phyloP scores from a whole-genome alignment of 1,140 invertebrate species.

The Pentalonia nigronervosa region DNA sequence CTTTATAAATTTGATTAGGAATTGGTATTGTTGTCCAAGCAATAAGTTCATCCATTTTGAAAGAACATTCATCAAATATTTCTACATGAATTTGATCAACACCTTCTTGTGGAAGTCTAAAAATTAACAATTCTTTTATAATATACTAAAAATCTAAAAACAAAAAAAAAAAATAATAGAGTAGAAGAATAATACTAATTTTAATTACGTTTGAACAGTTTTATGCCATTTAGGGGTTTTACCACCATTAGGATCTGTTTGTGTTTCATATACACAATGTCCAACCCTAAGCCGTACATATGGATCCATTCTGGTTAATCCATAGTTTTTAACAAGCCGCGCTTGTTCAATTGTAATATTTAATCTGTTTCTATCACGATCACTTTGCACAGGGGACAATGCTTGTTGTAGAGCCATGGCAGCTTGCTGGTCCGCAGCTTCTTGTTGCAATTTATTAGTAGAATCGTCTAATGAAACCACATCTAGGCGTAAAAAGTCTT shows the following conservation, averaged over 20 bases:
- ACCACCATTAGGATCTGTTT: conserved; percentile 92
- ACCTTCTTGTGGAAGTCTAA: conserved; percentile 83
- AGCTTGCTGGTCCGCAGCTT: conserved; percentile 80
- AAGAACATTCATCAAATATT: conserved; percentile 96
- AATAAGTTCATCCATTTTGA: conserved; percentile 93
- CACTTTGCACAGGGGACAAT: conserved; percentile 66
- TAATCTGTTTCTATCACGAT: conserved; percentile 76
- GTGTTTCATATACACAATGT: conserved; percentile 93
- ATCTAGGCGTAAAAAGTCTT: conserved; percentile 79
- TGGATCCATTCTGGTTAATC: conserved; percentile 94
- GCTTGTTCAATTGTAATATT: conserved; percentile 86
- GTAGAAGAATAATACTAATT: not conserved
- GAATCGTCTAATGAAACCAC: conserved; percentile 62
- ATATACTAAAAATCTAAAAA: not conserved
- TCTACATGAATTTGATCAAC: conserved; percentile 89
- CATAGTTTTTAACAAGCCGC: conserved; percentile 95
- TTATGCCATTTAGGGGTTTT: conserved; percentile 96
- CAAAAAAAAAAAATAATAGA: no score
- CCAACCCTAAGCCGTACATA: conserved; percentile 92
- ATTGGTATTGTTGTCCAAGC: conserved; percentile 90
- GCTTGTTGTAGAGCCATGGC: conserved; percentile 83
- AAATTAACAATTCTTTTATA: conserved; percentile 62
- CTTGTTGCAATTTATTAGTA: conserved; percentile 70
- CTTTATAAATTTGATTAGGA: conserved; percentile 80
- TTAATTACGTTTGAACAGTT: conserved; percentile 81